Conservation (phyloP, 2,888 invertebrate genomes). For the Deroplatys truncata region DNA sequence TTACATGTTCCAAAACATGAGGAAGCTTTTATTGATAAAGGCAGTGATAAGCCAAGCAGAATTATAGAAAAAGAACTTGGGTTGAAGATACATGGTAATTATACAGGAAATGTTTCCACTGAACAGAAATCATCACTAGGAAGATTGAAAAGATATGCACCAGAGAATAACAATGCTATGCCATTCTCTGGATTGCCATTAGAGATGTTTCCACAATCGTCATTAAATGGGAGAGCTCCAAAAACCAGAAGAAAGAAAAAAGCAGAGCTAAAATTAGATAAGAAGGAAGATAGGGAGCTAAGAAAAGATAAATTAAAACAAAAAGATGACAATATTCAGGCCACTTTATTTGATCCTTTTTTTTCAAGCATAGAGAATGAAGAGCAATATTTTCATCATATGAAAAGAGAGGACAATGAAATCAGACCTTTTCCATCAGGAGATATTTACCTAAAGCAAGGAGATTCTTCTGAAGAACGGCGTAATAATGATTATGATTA, state of each 20-base stretch:
- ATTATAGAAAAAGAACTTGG: background rate
- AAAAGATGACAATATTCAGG: background rate
- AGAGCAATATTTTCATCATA: background rate
- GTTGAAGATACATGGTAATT: background rate
- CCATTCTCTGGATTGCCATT: background rate
- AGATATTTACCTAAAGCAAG: background rate
- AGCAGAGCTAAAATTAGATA: background rate
- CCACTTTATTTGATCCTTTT: background rate
- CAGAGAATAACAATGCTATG: background rate
- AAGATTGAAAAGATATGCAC: background rate
- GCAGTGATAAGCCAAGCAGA: background rate
- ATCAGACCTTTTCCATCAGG: background rate
- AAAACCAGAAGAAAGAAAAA: background rate
- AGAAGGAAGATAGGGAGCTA: background rate
- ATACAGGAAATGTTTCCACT: background rate
- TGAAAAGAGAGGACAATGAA: background rate
- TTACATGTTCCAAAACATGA: background rate
- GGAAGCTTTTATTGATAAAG: background rate
- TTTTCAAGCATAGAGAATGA: background rate
- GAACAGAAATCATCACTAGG: background rate
- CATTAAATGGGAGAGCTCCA: background rate
- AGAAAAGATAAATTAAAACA: background rate
- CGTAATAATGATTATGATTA: slow-evolving; percentile 21
- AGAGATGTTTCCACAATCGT: background rate
- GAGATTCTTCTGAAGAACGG: background rate